Percentiles rank a stretch among this genome's conserved stretches.
phyloP scores from a whole-genome alignment of 2,888 invertebrate genomes.

The Sphaerophoria taeniata region DNA sequence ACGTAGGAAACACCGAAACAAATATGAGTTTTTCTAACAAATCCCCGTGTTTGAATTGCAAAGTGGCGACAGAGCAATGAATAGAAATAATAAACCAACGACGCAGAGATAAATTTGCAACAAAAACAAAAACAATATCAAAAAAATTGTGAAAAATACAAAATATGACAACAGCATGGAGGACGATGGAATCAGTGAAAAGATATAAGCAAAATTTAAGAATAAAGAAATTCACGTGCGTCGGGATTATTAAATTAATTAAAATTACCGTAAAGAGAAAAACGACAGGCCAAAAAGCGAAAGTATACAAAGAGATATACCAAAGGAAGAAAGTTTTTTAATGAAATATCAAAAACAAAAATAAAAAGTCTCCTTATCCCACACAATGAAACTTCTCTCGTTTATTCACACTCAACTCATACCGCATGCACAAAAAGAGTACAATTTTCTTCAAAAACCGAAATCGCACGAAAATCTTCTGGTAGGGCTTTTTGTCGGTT shows the following conservation, averaged over 20 bases:
- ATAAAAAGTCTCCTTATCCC: slow-evolving; percentile 23
- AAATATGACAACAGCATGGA: slow-evolving; percentile 48
- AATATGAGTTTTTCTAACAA: slow-evolving; percentile 34
- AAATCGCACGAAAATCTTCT: slow-evolving; percentile 34
- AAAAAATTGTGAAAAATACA: slow-evolving; percentile 13
- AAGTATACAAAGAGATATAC: slow-evolving; percentile 5
- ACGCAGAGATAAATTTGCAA: slow-evolving; percentile 15
- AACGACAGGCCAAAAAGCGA: no score
- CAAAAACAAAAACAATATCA: background rate
- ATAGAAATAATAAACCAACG: slow-evolving; percentile 61
- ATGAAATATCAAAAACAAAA: slow-evolving; percentile 58
- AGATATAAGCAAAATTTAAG: slow-evolving; percentile 26
- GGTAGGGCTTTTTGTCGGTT: background rate
- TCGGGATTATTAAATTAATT: slow-evolving; percentile 72
- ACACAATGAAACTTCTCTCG: background rate
- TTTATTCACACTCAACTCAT: background rate
- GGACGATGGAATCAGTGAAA: slow-evolving; percentile 1
- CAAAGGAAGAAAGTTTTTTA: background rate
- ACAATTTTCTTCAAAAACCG: slow-evolving; percentile 52
- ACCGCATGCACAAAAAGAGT: slow-evolving; percentile 1
- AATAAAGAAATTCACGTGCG: slow-evolving; percentile 51
- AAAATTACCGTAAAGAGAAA: slow-evolving; percentile 51
- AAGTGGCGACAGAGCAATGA: slow-evolving; percentile 56
- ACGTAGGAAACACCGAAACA: background rate
- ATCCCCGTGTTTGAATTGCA: slow-evolving; percentile 64